Evolutionary conservation across 2,888 invertebrate genomes (phyloP).

Genomic region (Nephrotoma guestfalica): DNA sequence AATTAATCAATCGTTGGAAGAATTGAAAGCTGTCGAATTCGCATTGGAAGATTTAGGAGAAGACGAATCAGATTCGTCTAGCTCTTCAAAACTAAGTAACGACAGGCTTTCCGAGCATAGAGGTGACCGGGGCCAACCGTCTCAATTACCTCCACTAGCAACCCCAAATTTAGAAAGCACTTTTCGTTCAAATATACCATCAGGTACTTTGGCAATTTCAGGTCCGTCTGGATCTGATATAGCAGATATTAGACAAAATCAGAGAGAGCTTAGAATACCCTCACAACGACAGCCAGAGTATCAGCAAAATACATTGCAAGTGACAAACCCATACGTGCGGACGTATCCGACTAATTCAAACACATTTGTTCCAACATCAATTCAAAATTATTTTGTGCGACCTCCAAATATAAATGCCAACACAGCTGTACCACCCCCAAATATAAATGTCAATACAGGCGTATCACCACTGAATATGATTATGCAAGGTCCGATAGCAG

Average conservation of each 20-base stretch:
- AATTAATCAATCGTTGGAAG: background rate
- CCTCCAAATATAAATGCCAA: too few species aligned
- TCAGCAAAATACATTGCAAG: background rate
- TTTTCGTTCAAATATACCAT: background rate
- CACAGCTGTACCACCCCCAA: too few species aligned
- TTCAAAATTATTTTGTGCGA: background rate
- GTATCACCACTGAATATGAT: background rate
- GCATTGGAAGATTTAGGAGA: background rate
- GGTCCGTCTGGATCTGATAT: background rate
- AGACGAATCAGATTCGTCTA: background rate
- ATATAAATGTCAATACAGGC: background rate
- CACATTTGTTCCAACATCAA: background rate
- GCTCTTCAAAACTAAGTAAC: background rate
- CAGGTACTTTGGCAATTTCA: background rate
- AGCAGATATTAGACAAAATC: background rate
- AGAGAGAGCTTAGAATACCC: too few species aligned
- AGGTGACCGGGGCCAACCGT: background rate
- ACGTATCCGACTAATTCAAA: background rate
- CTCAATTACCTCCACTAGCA: background rate
- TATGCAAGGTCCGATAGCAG: too few species aligned
- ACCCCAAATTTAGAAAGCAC: background rate
- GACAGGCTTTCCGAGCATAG: background rate
- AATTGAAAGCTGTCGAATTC: background rate
- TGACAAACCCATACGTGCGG: background rate
- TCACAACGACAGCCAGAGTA: too few species aligned